A percentile compares a stretch with the other conserved stretches of the same genome.
Evolutionary conservation across 2,888 invertebrate genomes (phyloP).

Genomic region (Trichogramma evanescens): DNA sequence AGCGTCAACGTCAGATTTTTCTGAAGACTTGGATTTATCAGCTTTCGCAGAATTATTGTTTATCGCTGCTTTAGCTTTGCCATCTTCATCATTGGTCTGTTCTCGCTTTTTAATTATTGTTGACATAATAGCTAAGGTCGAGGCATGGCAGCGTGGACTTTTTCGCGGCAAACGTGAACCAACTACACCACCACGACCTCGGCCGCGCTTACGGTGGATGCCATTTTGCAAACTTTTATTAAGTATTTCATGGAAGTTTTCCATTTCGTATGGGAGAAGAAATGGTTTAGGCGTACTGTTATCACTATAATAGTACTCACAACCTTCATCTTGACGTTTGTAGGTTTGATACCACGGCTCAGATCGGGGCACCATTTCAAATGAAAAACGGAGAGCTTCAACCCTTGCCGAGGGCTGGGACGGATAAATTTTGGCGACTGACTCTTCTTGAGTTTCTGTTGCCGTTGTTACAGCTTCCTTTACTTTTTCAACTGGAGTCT

Average conservation of each 20-base stretch:
- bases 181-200: conserved; percentile 23
- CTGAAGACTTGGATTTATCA: conserved; percentile 25
- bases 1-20: conserved; percentile 35
- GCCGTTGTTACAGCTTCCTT: conserved; percentile 40
- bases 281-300: conserved; percentile 57
- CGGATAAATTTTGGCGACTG: conserved; percentile 33
- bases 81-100: conserved; percentile 30
- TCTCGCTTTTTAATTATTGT: conserved; percentile 44
- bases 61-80: conserved; percentile 1
- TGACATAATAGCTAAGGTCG: conserved; percentile 72
- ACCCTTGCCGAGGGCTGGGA: conserved; percentile 48
- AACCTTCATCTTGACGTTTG: conserved; percentile 66
- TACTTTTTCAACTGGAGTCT: conserved; percentile 25
- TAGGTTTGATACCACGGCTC: conserved; percentile 78
- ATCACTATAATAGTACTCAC: conserved; percentile 56
- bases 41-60: conserved; percentile 8
- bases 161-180: conserved; percentile 61
- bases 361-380: conserved; percentile 65
- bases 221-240: conserved; percentile 29
- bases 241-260: conserved; percentile 40
- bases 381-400: conserved; percentile 63
- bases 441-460: conserved; percentile 13
- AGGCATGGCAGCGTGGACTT: conserved; percentile 82
- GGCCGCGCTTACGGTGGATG: conserved; percentile 21
- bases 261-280: conserved; percentile 71